These are phyloP conservation scores for Apomyelois bistriatella DNA, from an alignment of 2,888 invertebrate genomes.

Conservation along the genomic window DNA sequence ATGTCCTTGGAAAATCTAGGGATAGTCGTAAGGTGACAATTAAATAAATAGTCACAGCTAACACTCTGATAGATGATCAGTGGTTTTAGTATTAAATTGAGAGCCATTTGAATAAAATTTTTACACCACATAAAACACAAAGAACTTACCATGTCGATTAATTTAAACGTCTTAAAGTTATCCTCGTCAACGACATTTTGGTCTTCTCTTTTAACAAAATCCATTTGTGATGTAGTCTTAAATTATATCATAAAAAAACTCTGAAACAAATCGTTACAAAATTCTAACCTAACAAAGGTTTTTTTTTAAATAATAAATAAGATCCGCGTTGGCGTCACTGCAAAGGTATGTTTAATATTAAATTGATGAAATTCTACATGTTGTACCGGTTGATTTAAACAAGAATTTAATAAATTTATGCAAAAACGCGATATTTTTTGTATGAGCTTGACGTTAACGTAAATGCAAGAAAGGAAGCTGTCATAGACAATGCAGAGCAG, in stretches of 20 bases:
- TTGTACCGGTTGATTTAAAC: slow-evolving; percentile 10
- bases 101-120: neutral
- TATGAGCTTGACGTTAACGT: slow-evolving; percentile 43
- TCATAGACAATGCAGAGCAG: slow-evolving; percentile 52
- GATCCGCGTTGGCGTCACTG: slow-evolving; percentile 26
- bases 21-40: too few species aligned
- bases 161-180: slow-evolving; percentile 49
- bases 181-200: slow-evolving; percentile 60
- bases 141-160: slow-evolving; percentile 62
- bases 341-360: neutral
- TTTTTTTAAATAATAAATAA: slow-evolving; percentile 33
- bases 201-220: slow-evolving; percentile 71
- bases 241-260: slow-evolving; percentile 22
- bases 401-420: slow-evolving; percentile 27
- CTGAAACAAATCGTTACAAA: slow-evolving; percentile 38
- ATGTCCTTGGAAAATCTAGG: too few species aligned
- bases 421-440: slow-evolving; percentile 28
- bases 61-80: too few species aligned
- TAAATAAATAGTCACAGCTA: too few species aligned
- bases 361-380: neutral
- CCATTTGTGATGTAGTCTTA: slow-evolving; percentile 40
- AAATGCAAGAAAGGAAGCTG: slow-evolving; percentile 59
- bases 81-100: too few species aligned
- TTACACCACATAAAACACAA: neutral
- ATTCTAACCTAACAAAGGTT: slow-evolving; percentile 50